These are phyloP conservation scores for Falcunculus frontatus DNA, from an alignment of 2,113 vertebrate species.

Conservation along the genomic window DNA sequence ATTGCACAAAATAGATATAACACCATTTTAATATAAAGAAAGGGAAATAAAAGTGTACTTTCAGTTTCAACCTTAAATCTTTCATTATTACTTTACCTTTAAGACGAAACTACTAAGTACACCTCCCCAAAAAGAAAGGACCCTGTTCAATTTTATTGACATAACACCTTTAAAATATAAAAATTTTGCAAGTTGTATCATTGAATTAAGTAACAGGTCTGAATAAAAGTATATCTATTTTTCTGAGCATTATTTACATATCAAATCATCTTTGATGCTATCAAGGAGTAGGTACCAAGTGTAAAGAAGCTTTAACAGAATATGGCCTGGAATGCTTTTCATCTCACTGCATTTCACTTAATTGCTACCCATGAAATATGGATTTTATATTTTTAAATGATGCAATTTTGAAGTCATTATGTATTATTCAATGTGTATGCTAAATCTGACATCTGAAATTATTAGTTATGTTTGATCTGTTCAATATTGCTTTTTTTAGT, in stretches of 20 bases:
- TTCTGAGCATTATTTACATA: neutral
- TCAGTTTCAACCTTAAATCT: neutral
- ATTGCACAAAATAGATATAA: neutral
- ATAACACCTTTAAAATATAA: neutral
- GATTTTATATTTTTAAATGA: neutral
- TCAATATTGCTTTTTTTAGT: neutral
- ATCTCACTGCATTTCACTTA: neutral
- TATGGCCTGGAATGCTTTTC: neutral
- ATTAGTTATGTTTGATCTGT: neutral
- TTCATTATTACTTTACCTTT: neutral
- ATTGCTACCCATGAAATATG: neutral
- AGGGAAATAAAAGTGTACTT: neutral
- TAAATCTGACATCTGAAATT: neutral
- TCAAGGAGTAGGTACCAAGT: neutral
- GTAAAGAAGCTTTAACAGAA: neutral
- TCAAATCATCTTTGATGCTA: neutral
- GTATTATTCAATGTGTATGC: neutral
- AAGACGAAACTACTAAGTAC: neutral
- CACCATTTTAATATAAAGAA: neutral
- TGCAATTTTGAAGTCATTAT: neutral
- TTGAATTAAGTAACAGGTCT: neutral
- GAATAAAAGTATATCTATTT: neutral
- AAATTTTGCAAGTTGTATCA: neutral
- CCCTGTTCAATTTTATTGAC: neutral
- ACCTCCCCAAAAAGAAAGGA: neutral